These are phyloP conservation scores for Anoplolepis gracilipes DNA, from an alignment of 1,140 invertebrate species.

Conservation along the genomic window DNA sequence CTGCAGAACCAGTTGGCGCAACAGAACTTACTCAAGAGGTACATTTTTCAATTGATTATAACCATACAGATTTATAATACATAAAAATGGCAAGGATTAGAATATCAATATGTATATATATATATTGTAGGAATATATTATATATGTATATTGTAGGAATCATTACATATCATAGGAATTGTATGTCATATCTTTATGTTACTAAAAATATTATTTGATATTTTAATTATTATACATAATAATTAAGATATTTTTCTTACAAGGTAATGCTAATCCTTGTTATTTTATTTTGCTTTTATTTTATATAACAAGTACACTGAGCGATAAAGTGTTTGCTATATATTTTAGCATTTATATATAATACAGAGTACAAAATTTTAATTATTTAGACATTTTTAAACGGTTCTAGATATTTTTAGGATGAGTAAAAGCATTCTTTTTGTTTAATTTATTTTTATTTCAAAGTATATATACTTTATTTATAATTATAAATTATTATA, in stretches of 20 bases:
- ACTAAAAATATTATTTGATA: neutral
- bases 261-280: neutral
- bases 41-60: constrained; percentile 58
- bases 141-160: too few relatives aligned
- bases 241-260: neutral
- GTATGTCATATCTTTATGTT: neutral
- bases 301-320: neutral
- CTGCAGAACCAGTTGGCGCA: constrained; percentile 65
- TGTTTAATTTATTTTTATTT: neutral
- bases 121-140: neutral
- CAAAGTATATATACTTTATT: neutral
- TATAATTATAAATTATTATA: too few relatives aligned
- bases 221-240: neutral
- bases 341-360: neutral
- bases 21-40: constrained; percentile 86
- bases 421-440: neutral
- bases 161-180: too few relatives aligned
- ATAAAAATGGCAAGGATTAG: neutral
- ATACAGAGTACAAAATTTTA: neutral
- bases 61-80: neutral
- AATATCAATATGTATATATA: neutral
- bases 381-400: neutral
- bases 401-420: neutral
- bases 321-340: neutral
- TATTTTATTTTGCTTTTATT: neutral